These are phyloP conservation scores for Poecile atricapillus DNA, from an alignment of 2,113 vertebrate genomes.

Conservation along the genomic window DNA sequence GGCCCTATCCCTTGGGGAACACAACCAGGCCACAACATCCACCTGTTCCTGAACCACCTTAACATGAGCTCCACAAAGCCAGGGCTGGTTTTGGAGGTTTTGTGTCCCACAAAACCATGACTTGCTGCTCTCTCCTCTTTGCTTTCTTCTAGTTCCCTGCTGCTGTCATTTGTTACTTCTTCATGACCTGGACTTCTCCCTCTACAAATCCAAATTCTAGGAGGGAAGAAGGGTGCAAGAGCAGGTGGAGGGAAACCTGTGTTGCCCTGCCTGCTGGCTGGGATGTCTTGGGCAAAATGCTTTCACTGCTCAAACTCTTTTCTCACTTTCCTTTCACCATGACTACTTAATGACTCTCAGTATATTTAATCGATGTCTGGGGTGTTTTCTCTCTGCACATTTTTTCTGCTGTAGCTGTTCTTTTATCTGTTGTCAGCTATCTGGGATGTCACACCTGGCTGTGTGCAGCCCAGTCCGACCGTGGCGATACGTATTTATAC, in stretches of 20 bases:
- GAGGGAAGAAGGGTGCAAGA: neutral
- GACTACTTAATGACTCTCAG: neutral
- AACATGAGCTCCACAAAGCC: rapidly evolving
- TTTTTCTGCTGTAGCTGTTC: neutral
- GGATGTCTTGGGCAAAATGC: neutral
- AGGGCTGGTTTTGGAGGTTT: no score
- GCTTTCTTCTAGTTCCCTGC: neutral
- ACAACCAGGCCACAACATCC: neutral
- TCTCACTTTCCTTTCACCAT: neutral
- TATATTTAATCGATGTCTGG: neutral
- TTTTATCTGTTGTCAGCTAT: neutral
- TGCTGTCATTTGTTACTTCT: neutral
- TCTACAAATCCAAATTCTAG: neutral
- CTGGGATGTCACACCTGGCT: neutral
- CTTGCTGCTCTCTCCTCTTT: neutral
- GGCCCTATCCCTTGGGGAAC: neutral
- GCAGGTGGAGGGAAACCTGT: neutral
- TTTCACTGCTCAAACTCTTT: neutral
- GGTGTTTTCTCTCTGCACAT: neutral
- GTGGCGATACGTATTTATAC: rapidly evolving
- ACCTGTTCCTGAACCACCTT: neutral
- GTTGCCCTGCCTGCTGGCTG: neutral
- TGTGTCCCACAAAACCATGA: neutral
- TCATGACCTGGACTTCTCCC: neutral
- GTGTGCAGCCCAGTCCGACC: neutral